Evolutionary conservation across 2,797 vertebrate genomes (phyloP), one percentile per base, ranked within the genome.

Genomic region (Labroides dimidiatus): DNA sequence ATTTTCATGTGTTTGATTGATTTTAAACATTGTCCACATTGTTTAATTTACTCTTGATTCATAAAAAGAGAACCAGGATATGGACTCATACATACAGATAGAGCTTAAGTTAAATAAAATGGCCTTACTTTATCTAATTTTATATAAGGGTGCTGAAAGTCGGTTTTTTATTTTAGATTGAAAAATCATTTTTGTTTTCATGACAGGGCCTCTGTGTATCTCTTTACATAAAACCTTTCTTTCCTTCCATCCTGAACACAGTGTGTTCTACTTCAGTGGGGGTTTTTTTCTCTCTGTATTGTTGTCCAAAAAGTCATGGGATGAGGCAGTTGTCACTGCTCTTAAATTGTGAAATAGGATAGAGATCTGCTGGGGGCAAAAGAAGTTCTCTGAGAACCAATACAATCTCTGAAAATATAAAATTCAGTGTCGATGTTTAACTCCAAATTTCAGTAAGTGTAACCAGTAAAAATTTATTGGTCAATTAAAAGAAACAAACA

Each of bases 281-380:
- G 3, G 3, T 84, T n/a, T 82, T 84, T 72, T 27, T 27, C 15
- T 14, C 45, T 61, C 71, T 82, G 48, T 60, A 61, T 77, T 83
- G 75, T 79, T 75, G 78, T 75, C 75, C 42, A 42, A 69, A 66
- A 69, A 58, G 50, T 71, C 63, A 69, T 69, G 72, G 37, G 81
- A 81, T 75, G 80, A 80, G 79, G 70, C 80, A 74, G 62, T 49
- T 68, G 58, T 72, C 48, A 11, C 74, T 80, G 57, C 49, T 41
- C 14, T 24, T 87, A 59, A 85, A 86, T 89, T 82, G 88, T 87
- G 57, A 75, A 89, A 81, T 21, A 75, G 66, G 58, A 69, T 67
- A 47, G 52, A 75, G 68, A 74, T 71, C 63, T 52, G 30, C 68
- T 47, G 50, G 51, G 43, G 56, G 54, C 72, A 61, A 64, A 43